Evolutionary conservation across 2,113 vertebrate species (phyloP), one percentile per base, ranked within the genome.

Genomic region (Scomber scombrus): DNA sequence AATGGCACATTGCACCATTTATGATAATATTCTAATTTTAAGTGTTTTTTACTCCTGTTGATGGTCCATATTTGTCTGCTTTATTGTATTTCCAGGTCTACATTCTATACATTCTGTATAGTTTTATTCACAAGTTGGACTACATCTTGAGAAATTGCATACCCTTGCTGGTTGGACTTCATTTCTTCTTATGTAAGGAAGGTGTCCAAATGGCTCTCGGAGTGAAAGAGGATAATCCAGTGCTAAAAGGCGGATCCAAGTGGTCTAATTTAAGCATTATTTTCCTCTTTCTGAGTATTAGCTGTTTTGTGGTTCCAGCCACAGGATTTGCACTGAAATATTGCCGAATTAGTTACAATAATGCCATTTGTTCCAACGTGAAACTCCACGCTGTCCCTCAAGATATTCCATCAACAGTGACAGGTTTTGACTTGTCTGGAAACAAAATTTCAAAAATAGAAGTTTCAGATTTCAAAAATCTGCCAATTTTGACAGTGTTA

Each of bases 401-500:
- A 5, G 75, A 93, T 9, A 85, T 95, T 61, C 94, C 93, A 12
- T 19, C 60, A 3, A 83, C 58, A 0, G 84, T 91, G 14, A 43
- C 12, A 7, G 51, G 29, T 8, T 62, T 94, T 0, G 85, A 94
- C 62, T 79, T 95, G 51, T 81, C 62, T 16, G 1, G 0, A 9
- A 95, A 95, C 75, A 62, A 10, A 2, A 92, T 95, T 4, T 21
- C 66, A 13, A 75, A 19, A 52, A 67, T 95, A 43, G 13, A 75
- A 12, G 3, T 0, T 0, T 26, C 2, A 0, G 86, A 93, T 76
- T 94, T 95, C 29, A 63, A 55, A 29, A 0, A 83, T 16, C 8
- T 93, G 0, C 0, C 14, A 0, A 1, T 54, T 18, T 49, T 95
- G 55, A 81, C 16, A 5, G 0, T 51, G 34, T 40, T 95, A 52